Evolutionary conservation across 2,113 vertebrate species (phyloP).

Genomic region (Trogon surrucura): DNA sequence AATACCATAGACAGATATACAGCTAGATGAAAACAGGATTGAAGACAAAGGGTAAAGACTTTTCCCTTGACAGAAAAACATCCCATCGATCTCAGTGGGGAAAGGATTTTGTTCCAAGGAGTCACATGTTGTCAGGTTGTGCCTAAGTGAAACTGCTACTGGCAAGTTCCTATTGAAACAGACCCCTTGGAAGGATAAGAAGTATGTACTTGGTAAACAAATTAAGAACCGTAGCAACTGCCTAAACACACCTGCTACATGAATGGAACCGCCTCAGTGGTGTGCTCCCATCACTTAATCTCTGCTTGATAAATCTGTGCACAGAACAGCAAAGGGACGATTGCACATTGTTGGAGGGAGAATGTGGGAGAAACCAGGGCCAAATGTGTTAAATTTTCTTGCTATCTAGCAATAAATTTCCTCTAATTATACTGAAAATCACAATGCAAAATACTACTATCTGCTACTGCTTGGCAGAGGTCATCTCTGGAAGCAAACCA

Average conservation of each 20-base stretch:
- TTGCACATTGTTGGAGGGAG: background rate
- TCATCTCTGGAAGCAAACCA: background rate
- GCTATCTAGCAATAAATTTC: background rate
- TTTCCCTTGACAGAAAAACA: background rate
- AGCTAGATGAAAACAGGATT: background rate
- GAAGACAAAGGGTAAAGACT: background rate
- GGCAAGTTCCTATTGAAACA: background rate
- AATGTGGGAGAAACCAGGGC: background rate
- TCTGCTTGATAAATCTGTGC: background rate
- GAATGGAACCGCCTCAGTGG: background rate
- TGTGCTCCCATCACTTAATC: background rate
- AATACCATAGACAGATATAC: background rate
- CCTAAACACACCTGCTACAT: background rate
- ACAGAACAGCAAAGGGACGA: background rate
- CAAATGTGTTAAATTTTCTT: background rate
- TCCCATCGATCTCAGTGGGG: background rate
- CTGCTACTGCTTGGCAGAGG: background rate
- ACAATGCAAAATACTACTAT: background rate
- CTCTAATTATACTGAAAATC: background rate
- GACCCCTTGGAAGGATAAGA: background rate
- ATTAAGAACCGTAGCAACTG: background rate
- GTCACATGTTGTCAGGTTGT: background rate
- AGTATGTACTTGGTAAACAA: constrained; percentile 2
- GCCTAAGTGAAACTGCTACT: background rate
- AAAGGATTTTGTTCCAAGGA: background rate